Conservation (phyloP, 1,140 invertebrate genomes). For the Samia ricini region DNA sequence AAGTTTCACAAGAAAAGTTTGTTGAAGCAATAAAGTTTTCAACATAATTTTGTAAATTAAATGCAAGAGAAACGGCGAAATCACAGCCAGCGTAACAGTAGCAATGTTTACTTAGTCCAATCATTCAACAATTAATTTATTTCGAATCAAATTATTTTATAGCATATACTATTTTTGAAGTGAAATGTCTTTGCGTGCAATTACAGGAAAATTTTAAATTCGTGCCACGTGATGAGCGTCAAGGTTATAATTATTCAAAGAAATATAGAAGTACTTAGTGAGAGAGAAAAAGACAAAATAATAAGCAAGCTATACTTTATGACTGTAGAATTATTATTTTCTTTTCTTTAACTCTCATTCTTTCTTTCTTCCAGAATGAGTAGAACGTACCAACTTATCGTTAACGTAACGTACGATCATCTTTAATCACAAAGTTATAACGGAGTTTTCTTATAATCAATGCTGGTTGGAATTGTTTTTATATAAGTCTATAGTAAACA, state of each 20-base stretch:
- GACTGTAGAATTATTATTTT: too few relatives aligned
- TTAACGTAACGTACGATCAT: not conserved
- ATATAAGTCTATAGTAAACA: conserved; percentile 12
- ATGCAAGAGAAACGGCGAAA: conserved; percentile 24
- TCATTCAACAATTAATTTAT: not conserved
- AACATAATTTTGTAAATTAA: conserved; percentile 23
- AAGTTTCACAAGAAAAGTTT: conserved; percentile 29
- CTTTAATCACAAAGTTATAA: conserved; percentile 25
- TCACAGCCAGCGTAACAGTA: conserved; percentile 21
- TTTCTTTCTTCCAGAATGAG: too few relatives aligned
- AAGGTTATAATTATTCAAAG: too few relatives aligned
- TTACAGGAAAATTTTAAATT: too few relatives aligned
- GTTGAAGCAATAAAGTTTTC: conserved; percentile 25
- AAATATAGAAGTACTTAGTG: too few relatives aligned
- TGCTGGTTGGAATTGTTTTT: conserved; percentile 18
- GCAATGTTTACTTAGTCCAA: not conserved
- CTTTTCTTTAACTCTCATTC: too few relatives aligned
- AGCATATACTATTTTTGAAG: not conserved
- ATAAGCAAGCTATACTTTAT: too few relatives aligned
- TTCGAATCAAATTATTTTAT: not conserved
- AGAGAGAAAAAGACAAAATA: too few relatives aligned
- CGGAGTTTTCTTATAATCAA: conserved; percentile 12
- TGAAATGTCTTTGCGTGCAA: too few relatives aligned
- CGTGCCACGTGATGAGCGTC: too few relatives aligned
- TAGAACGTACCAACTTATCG: too few relatives aligned